A percentile compares a stretch with the other conserved stretches of the same genome.
These are phyloP conservation scores for Corythaeola cristata DNA, from an alignment of 2,113 vertebrate genomes.

Conservation along the genomic window DNA sequence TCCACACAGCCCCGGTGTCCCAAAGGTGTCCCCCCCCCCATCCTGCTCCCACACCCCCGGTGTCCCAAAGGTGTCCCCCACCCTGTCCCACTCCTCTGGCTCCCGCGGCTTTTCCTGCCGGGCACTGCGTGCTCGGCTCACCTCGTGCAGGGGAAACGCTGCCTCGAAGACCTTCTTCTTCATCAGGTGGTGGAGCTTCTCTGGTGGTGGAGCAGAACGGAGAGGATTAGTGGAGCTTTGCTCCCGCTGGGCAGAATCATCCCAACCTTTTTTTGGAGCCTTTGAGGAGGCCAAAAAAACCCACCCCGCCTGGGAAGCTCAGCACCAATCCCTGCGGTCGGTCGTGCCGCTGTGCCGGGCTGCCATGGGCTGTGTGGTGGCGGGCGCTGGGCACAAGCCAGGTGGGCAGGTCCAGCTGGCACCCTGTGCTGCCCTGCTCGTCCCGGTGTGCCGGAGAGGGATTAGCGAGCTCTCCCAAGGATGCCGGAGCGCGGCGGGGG, in stretches of 20 bases:
- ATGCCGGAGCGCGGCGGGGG: rapidly evolving
- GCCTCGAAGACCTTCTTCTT: constrained; percentile 81
- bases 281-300: not conserved
- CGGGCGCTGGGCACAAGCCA: not conserved
- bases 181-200: constrained; percentile 76
- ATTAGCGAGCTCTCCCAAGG: not conserved
- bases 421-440: not conserved
- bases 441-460: not conserved
- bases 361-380: not conserved
- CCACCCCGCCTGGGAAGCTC: not conserved
- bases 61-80: not conserved
- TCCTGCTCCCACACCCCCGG: not conserved
- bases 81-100: not conserved
- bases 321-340: not conserved
- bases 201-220: constrained; percentile 53
- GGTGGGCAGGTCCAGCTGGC: not conserved
- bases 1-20: rapidly evolving
- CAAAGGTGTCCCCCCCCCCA: rapidly evolving
- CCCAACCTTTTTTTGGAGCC: not conserved
- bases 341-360: not conserved
- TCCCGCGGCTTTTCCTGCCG: not conserved
- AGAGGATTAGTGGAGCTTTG: not conserved
- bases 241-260: not conserved
- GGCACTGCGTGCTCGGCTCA: constrained; percentile 32
- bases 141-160: constrained; percentile 88